phyloP scores from a whole-genome alignment of 2,888 invertebrate genomes.

The Neria commutata region DNA sequence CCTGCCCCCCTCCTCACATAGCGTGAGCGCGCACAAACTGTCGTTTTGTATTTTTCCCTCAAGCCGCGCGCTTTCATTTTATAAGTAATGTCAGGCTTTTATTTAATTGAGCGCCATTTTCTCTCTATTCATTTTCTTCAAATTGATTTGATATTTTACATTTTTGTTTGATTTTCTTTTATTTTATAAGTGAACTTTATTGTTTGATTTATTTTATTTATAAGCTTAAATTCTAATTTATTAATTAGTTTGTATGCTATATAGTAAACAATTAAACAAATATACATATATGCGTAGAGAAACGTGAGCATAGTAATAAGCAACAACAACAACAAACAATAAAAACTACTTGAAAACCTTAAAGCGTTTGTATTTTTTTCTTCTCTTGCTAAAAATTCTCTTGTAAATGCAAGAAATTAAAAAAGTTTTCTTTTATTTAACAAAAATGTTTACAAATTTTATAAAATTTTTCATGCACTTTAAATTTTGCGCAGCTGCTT shows the following conservation, averaged over 20 bases:
- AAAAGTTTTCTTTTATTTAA: no score
- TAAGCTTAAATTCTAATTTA: conserved; percentile 53
- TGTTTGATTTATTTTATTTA: conserved; percentile 17
- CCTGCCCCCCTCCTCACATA: no score
- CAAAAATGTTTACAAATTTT: no score
- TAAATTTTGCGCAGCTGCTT: no score
- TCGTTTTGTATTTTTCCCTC: conserved; percentile 30
- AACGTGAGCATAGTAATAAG: conserved; percentile 31
- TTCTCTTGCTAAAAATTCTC: no score
- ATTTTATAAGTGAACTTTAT: conserved; percentile 31
- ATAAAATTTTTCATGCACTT: no score
- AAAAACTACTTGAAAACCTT: neutral
- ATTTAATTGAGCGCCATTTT: no score
- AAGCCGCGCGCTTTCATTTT: conserved; percentile 23
- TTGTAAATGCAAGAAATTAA: no score
- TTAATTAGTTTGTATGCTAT: conserved; percentile 50
- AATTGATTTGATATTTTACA: conserved; percentile 23
- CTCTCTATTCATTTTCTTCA: no score
- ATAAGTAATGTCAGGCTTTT: conserved; percentile 3
- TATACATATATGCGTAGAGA: conserved; percentile 40
- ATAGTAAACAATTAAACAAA: conserved; percentile 30
- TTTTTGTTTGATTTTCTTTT: conserved; percentile 25
- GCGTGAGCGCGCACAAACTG: conserved; percentile 20
- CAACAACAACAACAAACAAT: conserved; percentile 2
- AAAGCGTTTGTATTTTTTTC: no score